Evolutionary conservation across 2,797 vertebrate genomes (phyloP).

Genomic region (Prionace glauca): DNA sequence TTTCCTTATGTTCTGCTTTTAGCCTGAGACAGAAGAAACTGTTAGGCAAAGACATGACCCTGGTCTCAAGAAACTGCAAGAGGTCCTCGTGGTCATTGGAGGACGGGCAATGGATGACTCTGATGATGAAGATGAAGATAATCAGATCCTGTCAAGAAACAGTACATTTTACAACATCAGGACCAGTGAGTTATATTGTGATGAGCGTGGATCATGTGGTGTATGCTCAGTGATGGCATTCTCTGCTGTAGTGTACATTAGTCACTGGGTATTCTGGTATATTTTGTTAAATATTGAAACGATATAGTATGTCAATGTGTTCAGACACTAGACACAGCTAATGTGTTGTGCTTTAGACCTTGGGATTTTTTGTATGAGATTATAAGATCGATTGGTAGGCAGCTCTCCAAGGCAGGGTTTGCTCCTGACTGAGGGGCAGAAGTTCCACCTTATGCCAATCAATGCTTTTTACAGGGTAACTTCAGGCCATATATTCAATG

Average conservation of each 20-base stretch:
- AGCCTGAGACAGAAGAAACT: slow-evolving; percentile 9
- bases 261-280: background rate
- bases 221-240: background rate
- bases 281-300: background rate
- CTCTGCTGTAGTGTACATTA: background rate
- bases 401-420: too few relatives aligned
- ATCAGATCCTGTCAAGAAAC: slow-evolving; percentile 60
- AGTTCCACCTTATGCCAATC: too few relatives aligned
- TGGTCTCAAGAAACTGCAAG: slow-evolving; percentile 71
- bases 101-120: slow-evolving; percentile 78
- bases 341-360: background rate
- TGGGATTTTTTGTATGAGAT: background rate
- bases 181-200: slow-evolving; percentile 64
- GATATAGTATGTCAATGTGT: background rate
- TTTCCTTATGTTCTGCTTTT: background rate
- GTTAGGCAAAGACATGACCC: slow-evolving; percentile 47
- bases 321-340: background rate
- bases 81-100: slow-evolving; percentile 87
- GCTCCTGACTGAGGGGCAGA: too few relatives aligned
- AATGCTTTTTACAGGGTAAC: too few relatives aligned
- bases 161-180: slow-evolving; percentile 82
- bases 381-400: background rate
- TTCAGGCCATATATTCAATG: background rate
- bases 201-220: background rate
- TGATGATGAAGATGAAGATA: slow-evolving; percentile 65